These are phyloP conservation scores for Drosophila cardini DNA, from an alignment of 1,140 invertebrate genomes.

Conservation along the genomic window DNA sequence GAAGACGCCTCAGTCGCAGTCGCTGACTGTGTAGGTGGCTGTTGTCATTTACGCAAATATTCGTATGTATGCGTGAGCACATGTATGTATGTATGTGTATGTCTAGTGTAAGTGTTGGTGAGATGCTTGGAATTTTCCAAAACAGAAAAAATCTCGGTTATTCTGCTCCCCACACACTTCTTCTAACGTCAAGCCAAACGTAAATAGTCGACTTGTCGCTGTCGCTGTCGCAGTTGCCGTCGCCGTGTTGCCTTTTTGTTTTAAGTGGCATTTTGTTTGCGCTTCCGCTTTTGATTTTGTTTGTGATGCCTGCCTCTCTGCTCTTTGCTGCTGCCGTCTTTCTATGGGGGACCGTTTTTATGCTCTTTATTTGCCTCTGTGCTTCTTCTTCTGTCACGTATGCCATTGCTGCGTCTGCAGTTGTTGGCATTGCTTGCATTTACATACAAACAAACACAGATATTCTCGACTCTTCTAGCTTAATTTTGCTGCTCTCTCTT, in stretches of 20 bases:
- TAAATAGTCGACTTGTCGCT: conserved; percentile 44
- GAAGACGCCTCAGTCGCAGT: background rate
- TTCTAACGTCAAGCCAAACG: background rate
- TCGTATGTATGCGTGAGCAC: background rate
- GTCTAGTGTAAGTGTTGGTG: conserved; percentile 16
- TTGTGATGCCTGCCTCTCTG: conserved; percentile 27
- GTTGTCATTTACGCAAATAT: background rate
- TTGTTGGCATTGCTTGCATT: conserved; percentile 5
- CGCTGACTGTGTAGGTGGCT: conserved; percentile 41
- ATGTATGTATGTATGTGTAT: conserved; percentile 10
- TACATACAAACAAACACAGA: background rate
- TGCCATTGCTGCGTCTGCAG: conserved; percentile 3
- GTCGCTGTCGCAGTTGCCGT: conserved; percentile 2
- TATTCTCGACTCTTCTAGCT: background rate
- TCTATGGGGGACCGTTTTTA: conserved; percentile 14
- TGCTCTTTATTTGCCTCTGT: conserved; percentile 8
- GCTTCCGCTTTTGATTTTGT: conserved; percentile 73
- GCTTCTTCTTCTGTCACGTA: background rate
- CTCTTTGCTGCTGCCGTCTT: conserved; percentile 16
- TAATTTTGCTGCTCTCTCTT: conserved; percentile 2
- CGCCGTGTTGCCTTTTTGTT: conserved; percentile 52
- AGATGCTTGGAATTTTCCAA: conserved; percentile 81
- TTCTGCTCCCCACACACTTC: conserved; percentile 18
- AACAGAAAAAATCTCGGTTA: conserved; percentile 59
- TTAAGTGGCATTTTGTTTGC: conserved; percentile 70